Evolutionary conservation across 2,113 vertebrate species (phyloP).

Genomic region (Chloropsis hardwickii): DNA sequence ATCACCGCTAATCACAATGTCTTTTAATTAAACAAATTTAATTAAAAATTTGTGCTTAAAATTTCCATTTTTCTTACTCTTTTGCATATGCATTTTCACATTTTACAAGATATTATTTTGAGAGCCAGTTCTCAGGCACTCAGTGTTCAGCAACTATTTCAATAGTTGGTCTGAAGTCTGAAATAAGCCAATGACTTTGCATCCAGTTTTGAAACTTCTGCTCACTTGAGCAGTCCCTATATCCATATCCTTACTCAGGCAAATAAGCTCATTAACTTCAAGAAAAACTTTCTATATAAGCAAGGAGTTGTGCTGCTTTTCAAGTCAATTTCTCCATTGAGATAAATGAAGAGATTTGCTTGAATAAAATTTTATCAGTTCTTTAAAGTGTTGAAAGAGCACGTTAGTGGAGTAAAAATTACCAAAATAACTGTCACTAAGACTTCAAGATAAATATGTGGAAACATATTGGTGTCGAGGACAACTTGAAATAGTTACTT

Average conservation of each 20-base stretch:
- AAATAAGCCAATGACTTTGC: slow-evolving; percentile 23
- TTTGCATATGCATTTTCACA: background rate
- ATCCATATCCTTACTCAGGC: background rate
- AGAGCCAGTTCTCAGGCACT: background rate
- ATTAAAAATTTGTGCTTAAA: background rate
- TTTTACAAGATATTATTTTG: background rate
- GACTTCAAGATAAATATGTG: slow-evolving; percentile 26
- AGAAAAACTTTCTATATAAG: slow-evolving; percentile 33
- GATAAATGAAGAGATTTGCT: slow-evolving; percentile 50
- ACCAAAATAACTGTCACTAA: slow-evolving; percentile 44
- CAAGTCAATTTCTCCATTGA: slow-evolving; percentile 44
- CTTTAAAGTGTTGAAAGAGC: slow-evolving; percentile 44
- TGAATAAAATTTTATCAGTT: slow-evolving; percentile 1
- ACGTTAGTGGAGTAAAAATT: slow-evolving; percentile 19
- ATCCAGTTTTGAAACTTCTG: slow-evolving; percentile 18
- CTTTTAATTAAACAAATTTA: background rate
- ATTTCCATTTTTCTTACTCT: background rate
- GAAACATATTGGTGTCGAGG: slow-evolving; percentile 15
- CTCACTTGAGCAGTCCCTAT: slow-evolving; percentile 14
- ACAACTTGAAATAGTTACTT: slow-evolving; percentile 41
- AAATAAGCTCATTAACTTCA: slow-evolving; percentile 59
- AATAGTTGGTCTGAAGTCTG: background rate
- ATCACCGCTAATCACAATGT: background rate
- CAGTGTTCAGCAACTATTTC: background rate
- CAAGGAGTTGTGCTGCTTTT: slow-evolving; percentile 61